Base-by-base conservation (phyloP, 2,888 invertebrate genomes). In the Drosophila emarginata region DNA sequence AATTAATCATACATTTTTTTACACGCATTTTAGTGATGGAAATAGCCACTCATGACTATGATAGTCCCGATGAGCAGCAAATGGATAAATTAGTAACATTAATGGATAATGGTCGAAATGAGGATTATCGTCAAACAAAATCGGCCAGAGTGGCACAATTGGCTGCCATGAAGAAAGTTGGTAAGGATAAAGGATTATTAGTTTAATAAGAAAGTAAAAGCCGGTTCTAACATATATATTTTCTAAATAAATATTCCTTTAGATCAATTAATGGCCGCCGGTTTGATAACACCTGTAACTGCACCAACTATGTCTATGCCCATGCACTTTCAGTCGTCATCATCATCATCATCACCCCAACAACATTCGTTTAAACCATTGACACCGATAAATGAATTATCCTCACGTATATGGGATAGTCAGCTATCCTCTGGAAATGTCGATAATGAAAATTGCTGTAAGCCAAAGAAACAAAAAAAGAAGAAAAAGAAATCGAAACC, bases 41-140 rank as follows among this genome's bases (percentile, higher is more conserved):
- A 92, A 94, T 97, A 59, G 95, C 96, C 2, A 94, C 94, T 70
- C 95, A 96, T 53, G 97, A 96, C 87, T 95, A 96, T 89, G 97
- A 96, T 76, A 92, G 92, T 60, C 92, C 93, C 74, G 90, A 92
- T 50, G 91, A 83, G 23, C 78, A 64, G 0, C 87, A 88, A 51
- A 59, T 83, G 58, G 72, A 93, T 37, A 92, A 91, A 62, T 91
- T 96, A 65, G 93, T 94, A 26, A 91, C 93, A 18, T 94, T 94
- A 76, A 94, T 95, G 54, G 92, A 94, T 73, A 95, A 95, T 91
- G 95, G 96, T 9, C 92, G 92, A 64, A 93, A 92, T 79, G 91
- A 92, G 45, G 91, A 92, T 12, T 95, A 94, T 93, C 91, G 93
- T 62, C 92, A 92, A 74, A 84, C 77, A 12, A 91, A 91, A 75